Conservation (phyloP, 2,888 invertebrate species). For the Erebia aethiops region DNA sequence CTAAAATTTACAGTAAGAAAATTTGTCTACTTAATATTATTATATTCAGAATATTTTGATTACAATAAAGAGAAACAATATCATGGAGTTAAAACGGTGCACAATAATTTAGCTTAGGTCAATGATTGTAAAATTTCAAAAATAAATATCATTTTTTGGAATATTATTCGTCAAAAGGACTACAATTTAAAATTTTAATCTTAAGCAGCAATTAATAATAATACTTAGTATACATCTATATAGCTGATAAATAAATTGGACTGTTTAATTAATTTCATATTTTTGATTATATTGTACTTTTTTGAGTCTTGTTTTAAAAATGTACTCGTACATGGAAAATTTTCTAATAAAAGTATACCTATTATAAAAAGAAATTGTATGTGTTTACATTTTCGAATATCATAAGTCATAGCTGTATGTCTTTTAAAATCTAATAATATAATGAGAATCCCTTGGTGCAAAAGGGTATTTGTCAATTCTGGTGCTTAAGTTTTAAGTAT, state of each 20-base stretch:
- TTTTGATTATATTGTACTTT: neutral
- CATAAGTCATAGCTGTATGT: neutral
- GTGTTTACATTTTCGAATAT: neutral
- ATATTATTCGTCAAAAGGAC: constrained; percentile 32
- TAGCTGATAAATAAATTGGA: neutral
- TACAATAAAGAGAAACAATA: constrained; percentile 26
- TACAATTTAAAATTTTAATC: constrained; percentile 27
- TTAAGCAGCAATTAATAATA: constrained; percentile 28
- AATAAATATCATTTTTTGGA: constrained; percentile 33
- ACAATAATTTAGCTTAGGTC: constrained; percentile 31
- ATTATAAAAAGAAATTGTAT: neutral
- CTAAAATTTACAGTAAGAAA: constrained; percentile 27
- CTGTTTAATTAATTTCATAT: constrained; percentile 4
- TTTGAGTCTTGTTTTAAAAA: neutral
- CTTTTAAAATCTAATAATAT: neutral
- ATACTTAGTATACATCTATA: constrained; percentile 4
- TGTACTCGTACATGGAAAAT: neutral
- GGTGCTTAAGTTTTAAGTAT: neutral
- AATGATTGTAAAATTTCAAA: constrained; percentile 37
- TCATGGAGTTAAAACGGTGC: constrained; percentile 32
- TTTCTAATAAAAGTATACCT: neutral
- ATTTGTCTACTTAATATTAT: constrained; percentile 23
- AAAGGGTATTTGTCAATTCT: neutral
- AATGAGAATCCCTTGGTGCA: constrained; percentile 4
- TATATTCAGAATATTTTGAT: constrained; percentile 26